phyloP scores from a whole-genome alignment of 1,140 invertebrate species.

The Drosophila eugracilis region DNA sequence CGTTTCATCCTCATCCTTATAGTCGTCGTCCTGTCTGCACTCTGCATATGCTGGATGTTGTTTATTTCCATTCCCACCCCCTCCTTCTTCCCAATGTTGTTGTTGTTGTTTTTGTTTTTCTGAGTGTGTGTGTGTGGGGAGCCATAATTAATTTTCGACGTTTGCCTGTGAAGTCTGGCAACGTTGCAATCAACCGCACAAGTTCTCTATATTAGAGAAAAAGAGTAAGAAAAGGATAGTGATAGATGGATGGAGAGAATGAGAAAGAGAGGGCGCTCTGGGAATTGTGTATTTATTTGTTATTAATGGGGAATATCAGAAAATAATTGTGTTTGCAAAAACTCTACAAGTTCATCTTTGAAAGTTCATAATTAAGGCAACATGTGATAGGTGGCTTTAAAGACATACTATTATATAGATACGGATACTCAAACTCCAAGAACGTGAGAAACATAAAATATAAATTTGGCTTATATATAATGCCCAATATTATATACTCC shows the following conservation, averaged over 20 bases:
- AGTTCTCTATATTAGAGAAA: constrained; percentile 46
- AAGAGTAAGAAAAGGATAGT: constrained; percentile 8
- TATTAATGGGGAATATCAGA: constrained; percentile 1
- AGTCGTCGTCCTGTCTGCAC: constrained; percentile 47
- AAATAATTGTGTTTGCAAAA: neutral
- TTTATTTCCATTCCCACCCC: constrained; percentile 25
- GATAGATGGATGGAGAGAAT: neutral
- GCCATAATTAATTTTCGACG: constrained; percentile 71
- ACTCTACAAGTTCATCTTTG: neutral
- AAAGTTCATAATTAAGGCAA: neutral
- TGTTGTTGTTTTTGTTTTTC: constrained; percentile 29
- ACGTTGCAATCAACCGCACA: constrained; percentile 53
- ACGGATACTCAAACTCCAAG: neutral
- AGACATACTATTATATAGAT: too few relatives aligned
- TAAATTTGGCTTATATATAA: too few relatives aligned
- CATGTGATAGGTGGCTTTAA: neutral
- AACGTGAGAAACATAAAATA: neutral
- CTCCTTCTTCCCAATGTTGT: neutral
- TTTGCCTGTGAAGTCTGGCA: constrained; percentile 64
- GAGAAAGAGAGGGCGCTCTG: neutral
- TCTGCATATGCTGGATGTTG: constrained; percentile 53
- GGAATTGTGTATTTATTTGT: constrained; percentile 17
- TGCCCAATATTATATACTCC: too few relatives aligned
- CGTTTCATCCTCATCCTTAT: constrained; percentile 1
- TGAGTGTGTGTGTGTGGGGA: constrained; percentile 46